Evolutionary conservation across 2,113 vertebrate species (phyloP), one percentile per base, ranked within the genome.

Genomic region (Hippocampus guttulatus): DNA sequence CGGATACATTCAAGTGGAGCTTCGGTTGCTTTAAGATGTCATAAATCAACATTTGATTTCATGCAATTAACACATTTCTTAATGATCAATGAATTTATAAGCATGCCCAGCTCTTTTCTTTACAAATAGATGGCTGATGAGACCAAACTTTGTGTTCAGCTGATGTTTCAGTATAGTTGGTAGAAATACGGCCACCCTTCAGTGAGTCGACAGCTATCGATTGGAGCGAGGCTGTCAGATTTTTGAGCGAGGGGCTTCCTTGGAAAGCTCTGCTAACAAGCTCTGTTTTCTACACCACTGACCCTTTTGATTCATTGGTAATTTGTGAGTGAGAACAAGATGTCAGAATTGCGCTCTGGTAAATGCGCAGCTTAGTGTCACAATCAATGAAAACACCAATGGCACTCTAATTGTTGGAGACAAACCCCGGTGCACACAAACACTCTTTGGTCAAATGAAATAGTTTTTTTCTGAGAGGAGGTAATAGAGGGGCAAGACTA

Each of bases 191-290:
- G 74, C 77, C 62, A 76, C n/a, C 11, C 75, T 84, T 69, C 75
- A 75, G 57, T 79, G 51, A 74, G 77, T 77, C 78, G 88, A 87
- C 83, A 81, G 71, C 79, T 86, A 90, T 91, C 85, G 85, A 91
- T 89, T 85, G 83, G 64, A 75, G 64, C 21, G 0, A 75, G 67
- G 58, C 77, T 86, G 85, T 88, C 80, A 74, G 75, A 83, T 75
- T 78, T 83, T 75, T 78, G 79, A 85, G 74, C 65, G 73, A 87
- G 80, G 78, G 67, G 71, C 84, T 85, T 75, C 70, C 79, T 86
- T 73, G 80, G 86, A 87, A 87, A 81, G 71, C 45, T 52, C 21
- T 15, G 41, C 82, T 91, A 89, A 89, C 57, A 67, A 87, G 86
- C 69, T 77, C 68, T 69, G 73, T 78, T 84, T 80, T 80, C 68